phyloP scores from a whole-genome alignment of 2,113 vertebrate genomes.

The Echinops telfairi region DNA sequence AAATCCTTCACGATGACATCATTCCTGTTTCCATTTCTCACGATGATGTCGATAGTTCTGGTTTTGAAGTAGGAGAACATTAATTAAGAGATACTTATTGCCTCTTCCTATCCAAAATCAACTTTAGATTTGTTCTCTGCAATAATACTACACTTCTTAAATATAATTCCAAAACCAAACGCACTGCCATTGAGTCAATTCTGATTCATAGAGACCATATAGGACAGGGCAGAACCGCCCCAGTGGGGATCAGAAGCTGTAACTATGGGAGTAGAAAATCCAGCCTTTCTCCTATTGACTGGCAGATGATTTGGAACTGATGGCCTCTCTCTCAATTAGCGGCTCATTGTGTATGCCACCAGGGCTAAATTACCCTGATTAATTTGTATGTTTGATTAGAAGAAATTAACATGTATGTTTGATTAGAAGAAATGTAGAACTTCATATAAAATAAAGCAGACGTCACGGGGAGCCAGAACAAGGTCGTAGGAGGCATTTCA shows the following conservation, averaged over 20 bases:
- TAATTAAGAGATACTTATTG: neutral
- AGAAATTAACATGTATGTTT: constrained; percentile 33
- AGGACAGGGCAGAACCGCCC: no score
- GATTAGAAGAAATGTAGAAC: neutral
- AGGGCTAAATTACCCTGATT: neutral
- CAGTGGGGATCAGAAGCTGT: no score
- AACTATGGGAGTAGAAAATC: no score
- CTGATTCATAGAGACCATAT: no score
- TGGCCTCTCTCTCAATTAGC: no score
- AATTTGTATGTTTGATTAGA: neutral
- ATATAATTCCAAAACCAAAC: neutral
- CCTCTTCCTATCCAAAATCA: neutral
- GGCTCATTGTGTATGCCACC: no score
- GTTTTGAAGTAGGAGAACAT: neutral
- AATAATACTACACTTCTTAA: neutral
- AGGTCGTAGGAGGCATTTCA: neutral
- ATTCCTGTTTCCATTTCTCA: no score
- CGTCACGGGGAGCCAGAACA: neutral
- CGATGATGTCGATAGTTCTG: no score
- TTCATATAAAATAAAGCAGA: neutral
- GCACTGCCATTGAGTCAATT: no score
- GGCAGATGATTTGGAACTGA: no score
- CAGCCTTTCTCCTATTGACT: no score
- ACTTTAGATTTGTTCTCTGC: neutral
- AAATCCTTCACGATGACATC: no score